Conservation (phyloP, 2,888 invertebrate genomes). For the Molanna angustata region DNA sequence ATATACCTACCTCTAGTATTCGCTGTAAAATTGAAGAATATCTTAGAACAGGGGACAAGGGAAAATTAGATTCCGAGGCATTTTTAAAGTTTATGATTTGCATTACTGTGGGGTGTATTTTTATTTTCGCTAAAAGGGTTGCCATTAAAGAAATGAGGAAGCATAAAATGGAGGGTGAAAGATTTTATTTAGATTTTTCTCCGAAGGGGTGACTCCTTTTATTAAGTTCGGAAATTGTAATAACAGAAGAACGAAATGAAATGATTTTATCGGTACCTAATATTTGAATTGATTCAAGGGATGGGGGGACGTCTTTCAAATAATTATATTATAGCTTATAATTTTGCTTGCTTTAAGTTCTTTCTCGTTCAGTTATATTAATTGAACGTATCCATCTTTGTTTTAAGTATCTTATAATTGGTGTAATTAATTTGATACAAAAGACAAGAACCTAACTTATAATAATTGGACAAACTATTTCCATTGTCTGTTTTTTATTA, state of each 20-base stretch:
- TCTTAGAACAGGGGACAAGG: slow-evolving; percentile 20
- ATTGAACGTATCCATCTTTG: too few relatives aligned
- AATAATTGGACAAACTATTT: too few relatives aligned
- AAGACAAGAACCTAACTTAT: too few relatives aligned
- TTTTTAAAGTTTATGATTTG: slow-evolving; percentile 33
- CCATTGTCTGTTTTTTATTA: too few relatives aligned
- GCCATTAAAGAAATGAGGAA: slow-evolving; percentile 28
- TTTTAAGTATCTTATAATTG: too few relatives aligned
- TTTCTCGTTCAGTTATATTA: too few relatives aligned
- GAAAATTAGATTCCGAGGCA: slow-evolving; percentile 31
- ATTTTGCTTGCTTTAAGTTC: too few relatives aligned
- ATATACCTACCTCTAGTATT: too few relatives aligned
- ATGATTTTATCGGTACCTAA: slow-evolving; percentile 1
- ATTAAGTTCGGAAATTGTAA: slow-evolving; percentile 11
- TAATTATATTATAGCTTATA: too few relatives aligned
- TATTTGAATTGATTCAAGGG: neutral
- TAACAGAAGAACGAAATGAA: slow-evolving; percentile 2
- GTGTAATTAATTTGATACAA: too few relatives aligned
- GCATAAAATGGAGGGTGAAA: slow-evolving; percentile 15
- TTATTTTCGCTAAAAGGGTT: slow-evolving; percentile 28
- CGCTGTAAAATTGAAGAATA: slow-evolving; percentile 5
- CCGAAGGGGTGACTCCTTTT: slow-evolving; percentile 6
- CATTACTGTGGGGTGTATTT: slow-evolving; percentile 23
- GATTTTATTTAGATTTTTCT: slow-evolving; percentile 10
- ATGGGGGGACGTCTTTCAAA: too few relatives aligned